A percentile compares a stretch with the other conserved stretches of the same genome.
Evolutionary conservation across 2,797 vertebrate species (phyloP).

Genomic region (Darevskia nairensis): DNA sequence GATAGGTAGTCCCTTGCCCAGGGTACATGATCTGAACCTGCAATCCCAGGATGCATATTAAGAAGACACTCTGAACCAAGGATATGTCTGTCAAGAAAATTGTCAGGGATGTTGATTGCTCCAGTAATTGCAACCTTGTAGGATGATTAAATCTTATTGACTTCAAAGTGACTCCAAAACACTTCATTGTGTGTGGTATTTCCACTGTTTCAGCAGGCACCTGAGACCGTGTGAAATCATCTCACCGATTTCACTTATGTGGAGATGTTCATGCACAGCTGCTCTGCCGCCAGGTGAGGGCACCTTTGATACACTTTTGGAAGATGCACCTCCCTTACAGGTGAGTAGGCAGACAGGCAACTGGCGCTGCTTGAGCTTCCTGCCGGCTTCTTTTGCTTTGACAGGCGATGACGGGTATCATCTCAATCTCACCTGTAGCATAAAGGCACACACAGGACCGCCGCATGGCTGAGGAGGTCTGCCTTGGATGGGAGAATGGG

Average conservation of each 20-base stretch:
- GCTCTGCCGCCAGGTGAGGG: slow-evolving; percentile 19
- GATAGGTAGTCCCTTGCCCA: background rate
- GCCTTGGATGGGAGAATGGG: too few relatives aligned
- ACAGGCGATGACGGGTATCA: background rate
- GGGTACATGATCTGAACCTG: too few relatives aligned
- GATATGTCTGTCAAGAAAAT: background rate
- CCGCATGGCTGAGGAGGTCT: background rate
- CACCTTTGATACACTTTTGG: slow-evolving; percentile 24
- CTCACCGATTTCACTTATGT: background rate
- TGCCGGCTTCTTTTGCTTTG: background rate
- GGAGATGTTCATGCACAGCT: background rate
- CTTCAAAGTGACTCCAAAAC: background rate
- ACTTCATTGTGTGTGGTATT: background rate
- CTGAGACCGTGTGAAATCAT: background rate
- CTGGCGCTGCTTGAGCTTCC: background rate
- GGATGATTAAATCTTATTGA: background rate
- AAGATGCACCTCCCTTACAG: background rate
- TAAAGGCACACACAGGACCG: background rate
- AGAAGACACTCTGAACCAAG: background rate
- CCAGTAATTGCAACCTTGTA: background rate
- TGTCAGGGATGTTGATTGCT: background rate
- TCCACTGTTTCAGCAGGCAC: background rate
- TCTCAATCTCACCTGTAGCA: too few relatives aligned
- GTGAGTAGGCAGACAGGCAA: background rate
- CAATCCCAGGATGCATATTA: background rate